Base-by-base conservation (phyloP, 2,888 invertebrate genomes). In the Erebia epiphron region DNA sequence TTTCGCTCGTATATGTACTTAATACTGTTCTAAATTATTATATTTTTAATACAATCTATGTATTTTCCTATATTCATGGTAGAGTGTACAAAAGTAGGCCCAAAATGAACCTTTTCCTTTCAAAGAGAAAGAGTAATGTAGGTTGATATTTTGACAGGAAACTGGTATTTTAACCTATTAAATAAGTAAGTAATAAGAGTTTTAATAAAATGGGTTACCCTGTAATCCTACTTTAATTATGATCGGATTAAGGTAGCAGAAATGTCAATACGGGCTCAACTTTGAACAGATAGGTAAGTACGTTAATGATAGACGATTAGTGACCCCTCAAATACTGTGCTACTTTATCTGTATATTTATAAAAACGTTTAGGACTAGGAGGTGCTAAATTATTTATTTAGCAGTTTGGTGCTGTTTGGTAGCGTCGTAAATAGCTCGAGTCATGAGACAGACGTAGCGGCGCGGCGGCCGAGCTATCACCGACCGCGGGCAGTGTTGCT, bases 371-470 rank as follows among this genome's bases (percentile, higher is more conserved):
- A 35, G 50, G 67, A 57, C 71, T 46, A 43, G 46, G 69, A 75
- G 69, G 65, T 72, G 71, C 77, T 88, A 89, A 88, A 86, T 85
- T 71, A 62, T 72, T 68, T 68, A 72, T 72, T 72, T 70, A 69
- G 67, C 82, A 85, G 81, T 80, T 82, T 81, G 72, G 79, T 80
- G 78, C 78, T 77, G 78, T 76, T 77, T 75, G 74, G 77, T 71
- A 75, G 75, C 73, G 77, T 77, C 82, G 78, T 79, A 82, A 83
- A 83, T 83, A 83, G 80, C 86, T 81, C 85, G 80, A 91, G 90
- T 91, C 91, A 90, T 88, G 88, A 90, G 92, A 91, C 90, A 91
- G 92, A 91, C 91, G 85, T 79, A 82, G 83, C 83, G 90, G 86
- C 85, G 87, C 79, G 76, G 46, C 70, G 73, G 73, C 73, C 71